Base-by-base conservation (phyloP, 2,113 vertebrate species). In the Pipa parva region DNA sequence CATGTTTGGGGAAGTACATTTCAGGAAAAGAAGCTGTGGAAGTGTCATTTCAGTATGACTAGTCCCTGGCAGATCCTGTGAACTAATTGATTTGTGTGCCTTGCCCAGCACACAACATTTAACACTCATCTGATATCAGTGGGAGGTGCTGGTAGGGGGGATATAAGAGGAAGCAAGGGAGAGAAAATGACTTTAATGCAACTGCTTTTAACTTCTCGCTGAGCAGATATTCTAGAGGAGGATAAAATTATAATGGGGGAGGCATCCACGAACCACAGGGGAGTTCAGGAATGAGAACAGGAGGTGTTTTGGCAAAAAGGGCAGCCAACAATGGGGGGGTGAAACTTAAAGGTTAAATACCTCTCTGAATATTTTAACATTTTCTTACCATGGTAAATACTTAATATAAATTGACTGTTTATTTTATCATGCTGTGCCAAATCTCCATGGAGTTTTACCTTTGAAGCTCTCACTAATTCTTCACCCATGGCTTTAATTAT, bases 321-420 rank as follows among this genome's bases (percentile, higher is more conserved):
- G 33, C 66, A 70, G 48, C 57, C 45, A n/a, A n/a, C 48, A 52
- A 45, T 50, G 39, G 58, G 66, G 48, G 65, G 58, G n/a, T 6
- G 33, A 33, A 61, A 18, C 31, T 31, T 59, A 61, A 70, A 70
- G 58, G 66, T 60, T 70, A 61, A 61, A 70, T 28, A 54, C 48
- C 39, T 69, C 20, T 45, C 21, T 5, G 66, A 54, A 70, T 70
- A 70, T 61, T 70, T 70, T 70, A 70, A 61, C 58, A 70, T 70
- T 70, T 70, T 61, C n/a, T 70, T 61, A 54, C 57, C 26, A 29
- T 70, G 66, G 24, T 68, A 61, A 70, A 70, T 70, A 45, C 48
- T 70, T 70, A 61, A 61, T 61, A 61, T 70, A 31, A 70, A 70
- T 70, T 61, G 66, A 70, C 66, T 52, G 46, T 69, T 69, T 69